Base-by-base conservation (phyloP, 2,888 invertebrate genomes). In the Sialis lutaria region DNA sequence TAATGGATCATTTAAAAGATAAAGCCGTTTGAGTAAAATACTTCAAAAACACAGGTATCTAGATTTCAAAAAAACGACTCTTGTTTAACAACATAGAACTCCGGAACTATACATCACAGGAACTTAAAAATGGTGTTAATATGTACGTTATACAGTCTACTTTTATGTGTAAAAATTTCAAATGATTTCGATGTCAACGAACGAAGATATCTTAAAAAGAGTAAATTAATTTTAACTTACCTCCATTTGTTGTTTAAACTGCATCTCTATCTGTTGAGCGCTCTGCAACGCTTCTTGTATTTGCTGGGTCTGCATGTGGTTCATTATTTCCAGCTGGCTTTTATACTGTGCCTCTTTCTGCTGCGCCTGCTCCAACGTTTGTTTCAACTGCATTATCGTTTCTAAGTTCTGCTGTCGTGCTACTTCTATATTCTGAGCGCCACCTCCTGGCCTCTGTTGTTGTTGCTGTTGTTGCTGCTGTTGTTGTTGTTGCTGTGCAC, bases 231-330 rank as follows among this genome's bases (percentile, higher is more conserved):
- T 22, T 56, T 49, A 62, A 65, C 63, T 69, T 50, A 78, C 81
- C 67, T 83, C 82, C 41, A 83, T 60, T 55, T 77, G 74, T 54
- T 73, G 70, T 56, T 84, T 86, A 59, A 79, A 85, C 53, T 86
- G 85, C 63, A 82, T 78, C 57, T 87, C 86, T 55, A 82, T 81
- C 53, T 83, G 82, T 58, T 86, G 85, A 0, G 84, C 83, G 6
- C 77, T 75, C 57, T 85, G 83, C 45, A 82, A 65, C 50, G 73
- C 70, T 58, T 77, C 77, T 56, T 77, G 75, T 52, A 75, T 64
- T 60, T 75, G 69, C n/a, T 67, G 65, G 45, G 69, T 67, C 53
- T 71, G 69, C 64, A 68, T 67, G 56, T 77, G 76, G 56, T 76
- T 76, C 65, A 79, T 79, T 55, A 79, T 76, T 63, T 82, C 82